Evolutionary conservation across 1,140 invertebrate genomes (phyloP).

Genomic region (Drosophila baimaii): DNA sequence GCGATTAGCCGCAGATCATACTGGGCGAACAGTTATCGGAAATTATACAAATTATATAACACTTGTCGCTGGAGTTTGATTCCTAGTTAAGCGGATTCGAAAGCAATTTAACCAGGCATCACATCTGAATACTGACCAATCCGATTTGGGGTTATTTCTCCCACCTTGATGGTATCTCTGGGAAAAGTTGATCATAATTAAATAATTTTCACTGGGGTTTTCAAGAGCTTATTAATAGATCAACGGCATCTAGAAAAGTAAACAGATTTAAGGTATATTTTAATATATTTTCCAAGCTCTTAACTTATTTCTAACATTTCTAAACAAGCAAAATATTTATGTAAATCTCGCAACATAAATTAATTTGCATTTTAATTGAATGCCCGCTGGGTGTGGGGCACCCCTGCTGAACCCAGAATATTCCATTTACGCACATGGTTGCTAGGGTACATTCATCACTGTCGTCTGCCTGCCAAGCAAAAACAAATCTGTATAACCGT

Average conservation of each 20-base stretch:
- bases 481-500: conserved; percentile 5
- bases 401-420: conserved; percentile 18
- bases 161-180: neutral
- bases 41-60: conserved; percentile 49
- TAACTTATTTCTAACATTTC: neutral
- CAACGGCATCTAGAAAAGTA: no score
- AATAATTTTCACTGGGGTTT: neutral
- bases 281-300: no score
- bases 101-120: conserved; percentile 6
- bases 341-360: neutral
- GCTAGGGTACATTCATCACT: conserved; percentile 12
- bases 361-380: conserved; percentile 11
- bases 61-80: conserved; percentile 6
- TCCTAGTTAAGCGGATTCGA: conserved; percentile 11
- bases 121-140: conserved; percentile 20
- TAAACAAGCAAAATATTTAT: neutral
- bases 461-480: neutral
- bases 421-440: neutral
- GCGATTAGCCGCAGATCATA: conserved; percentile 42
- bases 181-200: conserved; percentile 8
- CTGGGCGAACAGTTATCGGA: conserved; percentile 32
- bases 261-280: no score
- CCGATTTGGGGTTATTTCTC: neutral
- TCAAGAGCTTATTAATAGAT: neutral
- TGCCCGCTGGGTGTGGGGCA: neutral